Evolutionary conservation across 2,797 vertebrate species (phyloP).

Genomic region (Sebastes miniatus): DNA sequence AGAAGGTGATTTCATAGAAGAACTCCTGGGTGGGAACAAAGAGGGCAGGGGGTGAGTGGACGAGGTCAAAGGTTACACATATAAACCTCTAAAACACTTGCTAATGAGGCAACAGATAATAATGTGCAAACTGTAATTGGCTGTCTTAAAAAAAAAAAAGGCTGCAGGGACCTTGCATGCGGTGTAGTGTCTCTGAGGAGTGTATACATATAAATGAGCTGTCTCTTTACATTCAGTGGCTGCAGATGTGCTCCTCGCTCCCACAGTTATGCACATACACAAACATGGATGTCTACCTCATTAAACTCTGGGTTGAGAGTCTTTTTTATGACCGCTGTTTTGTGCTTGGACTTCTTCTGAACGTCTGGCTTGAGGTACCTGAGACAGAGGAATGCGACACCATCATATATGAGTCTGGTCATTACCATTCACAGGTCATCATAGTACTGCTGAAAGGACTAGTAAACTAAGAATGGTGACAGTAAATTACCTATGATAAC

Average conservation of each 20-base stretch:
- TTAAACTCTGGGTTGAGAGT: conserved; percentile 94
- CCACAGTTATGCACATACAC: conserved; percentile 9
- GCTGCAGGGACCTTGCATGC: conserved; percentile 1
- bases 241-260: not conserved
- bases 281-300: conserved; percentile 79
- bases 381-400: conserved; percentile 31
- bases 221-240: not conserved
- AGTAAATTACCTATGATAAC: not conserved
- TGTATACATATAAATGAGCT: conserved; percentile 29
- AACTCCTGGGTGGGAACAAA: conserved; percentile 81
- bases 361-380: conserved; percentile 93
- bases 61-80: conserved; percentile 22
- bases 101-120: conserved; percentile 29
- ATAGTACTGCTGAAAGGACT: not conserved
- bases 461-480: not conserved
- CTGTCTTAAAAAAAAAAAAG: not conserved
- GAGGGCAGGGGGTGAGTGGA: not conserved
- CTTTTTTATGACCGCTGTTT: conserved; percentile 92
- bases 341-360: conserved; percentile 94
- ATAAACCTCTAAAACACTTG: not conserved
- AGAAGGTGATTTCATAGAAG: conserved; percentile 89
- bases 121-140: conserved; percentile 35
- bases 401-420: not conserved
- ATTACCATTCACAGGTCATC: conserved; percentile 5
- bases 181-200: not conserved